phyloP scores from a whole-genome alignment of 1,140 invertebrate species.

The Caerostris extrusa region DNA sequence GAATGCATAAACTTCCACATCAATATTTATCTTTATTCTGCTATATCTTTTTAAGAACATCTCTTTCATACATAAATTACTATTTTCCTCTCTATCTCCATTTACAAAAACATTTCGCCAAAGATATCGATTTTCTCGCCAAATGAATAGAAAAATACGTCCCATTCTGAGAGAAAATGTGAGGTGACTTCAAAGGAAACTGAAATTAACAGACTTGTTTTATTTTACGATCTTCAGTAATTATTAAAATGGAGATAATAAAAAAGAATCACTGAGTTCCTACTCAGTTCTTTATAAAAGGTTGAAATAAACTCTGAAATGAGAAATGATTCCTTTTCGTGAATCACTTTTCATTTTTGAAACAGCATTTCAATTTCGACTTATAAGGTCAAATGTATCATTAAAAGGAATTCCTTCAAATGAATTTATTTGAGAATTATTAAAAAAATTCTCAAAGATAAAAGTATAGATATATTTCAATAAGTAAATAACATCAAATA shows the following conservation, averaged over 20 bases:
- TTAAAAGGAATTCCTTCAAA: not conserved
- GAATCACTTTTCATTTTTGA: conserved; percentile 28
- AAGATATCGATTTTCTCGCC: not conserved
- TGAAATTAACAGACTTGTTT: not conserved
- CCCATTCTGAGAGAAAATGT: not conserved
- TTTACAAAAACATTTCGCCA: not conserved
- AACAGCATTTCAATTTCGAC: not conserved
- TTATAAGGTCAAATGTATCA: not conserved
- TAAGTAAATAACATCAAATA: no score
- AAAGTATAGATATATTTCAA: no score
- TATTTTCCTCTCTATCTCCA: no score
- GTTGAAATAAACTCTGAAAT: no score
- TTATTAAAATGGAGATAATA: not conserved
- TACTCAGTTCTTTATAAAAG: no score
- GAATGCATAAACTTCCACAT: no score
- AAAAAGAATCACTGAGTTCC: not conserved
- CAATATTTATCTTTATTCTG: no score
- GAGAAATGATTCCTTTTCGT: conserved; percentile 25
- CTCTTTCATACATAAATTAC: no score
- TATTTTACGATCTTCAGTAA: not conserved
- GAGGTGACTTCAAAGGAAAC: conserved; percentile 25
- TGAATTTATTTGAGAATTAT: no score
- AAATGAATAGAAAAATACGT: not conserved
- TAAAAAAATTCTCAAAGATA: no score
- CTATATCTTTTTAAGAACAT: no score